These are phyloP conservation scores for Myiozetetes cayanensis DNA, from an alignment of 2,113 vertebrate genomes.

Conservation along the genomic window DNA sequence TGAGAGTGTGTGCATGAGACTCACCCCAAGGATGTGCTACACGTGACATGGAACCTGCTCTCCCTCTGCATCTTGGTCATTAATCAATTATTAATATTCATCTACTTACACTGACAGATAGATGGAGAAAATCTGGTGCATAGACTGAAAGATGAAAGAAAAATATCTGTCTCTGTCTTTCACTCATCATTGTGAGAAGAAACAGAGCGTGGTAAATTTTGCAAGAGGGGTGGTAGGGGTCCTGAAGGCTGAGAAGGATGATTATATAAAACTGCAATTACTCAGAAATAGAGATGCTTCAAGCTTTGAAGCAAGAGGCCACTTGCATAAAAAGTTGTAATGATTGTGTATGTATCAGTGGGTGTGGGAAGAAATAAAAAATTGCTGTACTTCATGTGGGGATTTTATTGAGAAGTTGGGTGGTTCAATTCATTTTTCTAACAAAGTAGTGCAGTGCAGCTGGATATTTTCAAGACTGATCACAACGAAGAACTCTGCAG, in stretches of 20 bases:
- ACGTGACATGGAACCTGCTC: background rate
- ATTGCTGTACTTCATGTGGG: background rate
- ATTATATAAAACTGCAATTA: background rate
- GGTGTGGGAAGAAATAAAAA: background rate
- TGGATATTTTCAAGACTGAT: background rate
- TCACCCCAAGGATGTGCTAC: background rate
- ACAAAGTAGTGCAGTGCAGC: background rate
- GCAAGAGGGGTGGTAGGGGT: background rate
- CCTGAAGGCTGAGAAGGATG: background rate
- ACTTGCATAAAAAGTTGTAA: background rate
- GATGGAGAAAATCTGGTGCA: background rate
- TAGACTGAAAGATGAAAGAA: background rate
- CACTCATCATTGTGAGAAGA: background rate
- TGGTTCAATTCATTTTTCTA: background rate
- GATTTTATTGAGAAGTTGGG: background rate
- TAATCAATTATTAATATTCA: background rate
- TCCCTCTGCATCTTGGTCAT: background rate
- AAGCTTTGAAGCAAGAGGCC: background rate
- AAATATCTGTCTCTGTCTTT: background rate
- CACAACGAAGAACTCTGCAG: background rate
- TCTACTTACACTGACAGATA: background rate
- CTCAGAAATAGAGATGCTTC: background rate
- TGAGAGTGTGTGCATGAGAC: background rate
- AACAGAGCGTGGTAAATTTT: background rate
- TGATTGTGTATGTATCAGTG: background rate